Evolutionary conservation across 2,113 vertebrate species (phyloP).

Genomic region (Daubentonia madagascariensis): DNA sequence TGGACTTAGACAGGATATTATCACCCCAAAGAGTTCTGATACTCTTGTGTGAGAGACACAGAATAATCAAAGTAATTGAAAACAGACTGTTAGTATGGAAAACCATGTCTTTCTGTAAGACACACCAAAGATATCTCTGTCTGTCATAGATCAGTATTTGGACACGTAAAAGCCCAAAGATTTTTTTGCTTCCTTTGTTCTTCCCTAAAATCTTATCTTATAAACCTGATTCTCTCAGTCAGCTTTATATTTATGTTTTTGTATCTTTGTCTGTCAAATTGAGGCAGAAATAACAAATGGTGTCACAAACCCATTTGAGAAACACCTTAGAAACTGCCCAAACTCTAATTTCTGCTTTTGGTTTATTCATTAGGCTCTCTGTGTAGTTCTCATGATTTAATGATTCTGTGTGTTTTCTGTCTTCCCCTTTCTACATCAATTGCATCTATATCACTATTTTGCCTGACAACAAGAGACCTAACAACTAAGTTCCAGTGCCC

Average conservation of each 20-base stretch:
- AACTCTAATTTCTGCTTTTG: not conserved
- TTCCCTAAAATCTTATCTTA: not conserved
- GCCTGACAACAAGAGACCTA: not conserved
- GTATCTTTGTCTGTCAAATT: not conserved
- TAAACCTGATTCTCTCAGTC: not conserved
- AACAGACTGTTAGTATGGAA: not conserved
- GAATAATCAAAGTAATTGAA: not conserved
- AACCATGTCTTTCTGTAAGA: not conserved
- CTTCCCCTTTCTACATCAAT: not conserved
- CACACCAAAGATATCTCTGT: not conserved
- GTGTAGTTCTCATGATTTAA: not conserved
- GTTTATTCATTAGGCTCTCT: not conserved
- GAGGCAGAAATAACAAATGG: not conserved
- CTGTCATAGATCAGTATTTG: not conserved
- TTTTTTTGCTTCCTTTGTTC: not conserved
- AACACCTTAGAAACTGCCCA: not conserved
- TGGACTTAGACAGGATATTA: not conserved
- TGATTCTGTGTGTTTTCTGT: not conserved
- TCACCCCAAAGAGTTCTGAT: not conserved
- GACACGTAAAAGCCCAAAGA: not conserved
- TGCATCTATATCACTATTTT: not conserved
- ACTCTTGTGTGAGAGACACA: not conserved
- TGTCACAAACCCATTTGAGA: not conserved
- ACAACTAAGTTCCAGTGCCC: not conserved
- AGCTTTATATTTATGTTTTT: not conserved